phyloP scores from a whole-genome alignment of 2,113 vertebrate species.

The Sylvietta virens region DNA sequence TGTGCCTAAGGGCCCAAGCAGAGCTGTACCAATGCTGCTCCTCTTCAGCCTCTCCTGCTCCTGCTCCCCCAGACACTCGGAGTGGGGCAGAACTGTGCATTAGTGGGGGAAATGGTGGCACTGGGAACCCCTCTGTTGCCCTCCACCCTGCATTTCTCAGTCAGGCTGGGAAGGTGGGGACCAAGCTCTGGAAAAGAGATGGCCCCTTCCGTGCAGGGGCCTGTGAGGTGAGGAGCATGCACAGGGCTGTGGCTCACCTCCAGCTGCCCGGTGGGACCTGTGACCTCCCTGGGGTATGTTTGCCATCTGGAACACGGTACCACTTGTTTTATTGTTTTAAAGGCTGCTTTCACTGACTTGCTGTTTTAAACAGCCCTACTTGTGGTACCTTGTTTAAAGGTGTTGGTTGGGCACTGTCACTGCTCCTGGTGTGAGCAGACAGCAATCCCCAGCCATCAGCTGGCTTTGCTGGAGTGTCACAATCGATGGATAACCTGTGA shows the following conservation, averaged over 20 bases:
- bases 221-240: neutral
- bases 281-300: neutral
- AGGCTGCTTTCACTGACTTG: neutral
- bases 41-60: neutral
- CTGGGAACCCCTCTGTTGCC: neutral
- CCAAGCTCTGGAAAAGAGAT: neutral
- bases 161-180: neutral
- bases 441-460: neutral
- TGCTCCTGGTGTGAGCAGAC: neutral
- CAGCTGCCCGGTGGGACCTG: neutral
- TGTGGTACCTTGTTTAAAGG: neutral
- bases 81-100: neutral
- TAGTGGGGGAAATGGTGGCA: neutral
- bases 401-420: neutral
- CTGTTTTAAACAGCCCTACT: neutral
- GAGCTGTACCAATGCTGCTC: neutral
- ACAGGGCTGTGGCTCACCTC: rapidly evolving
- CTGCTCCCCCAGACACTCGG: rapidly evolving
- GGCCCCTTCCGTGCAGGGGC: rapidly evolving
- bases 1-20: neutral
- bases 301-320: neutral
- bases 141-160: neutral
- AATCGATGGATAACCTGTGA: rapidly evolving
- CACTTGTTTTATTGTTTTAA: neutral
- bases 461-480: neutral